Conservation (phyloP, 1,140 invertebrate species). For the Leptinotarsa undecemlineata region DNA sequence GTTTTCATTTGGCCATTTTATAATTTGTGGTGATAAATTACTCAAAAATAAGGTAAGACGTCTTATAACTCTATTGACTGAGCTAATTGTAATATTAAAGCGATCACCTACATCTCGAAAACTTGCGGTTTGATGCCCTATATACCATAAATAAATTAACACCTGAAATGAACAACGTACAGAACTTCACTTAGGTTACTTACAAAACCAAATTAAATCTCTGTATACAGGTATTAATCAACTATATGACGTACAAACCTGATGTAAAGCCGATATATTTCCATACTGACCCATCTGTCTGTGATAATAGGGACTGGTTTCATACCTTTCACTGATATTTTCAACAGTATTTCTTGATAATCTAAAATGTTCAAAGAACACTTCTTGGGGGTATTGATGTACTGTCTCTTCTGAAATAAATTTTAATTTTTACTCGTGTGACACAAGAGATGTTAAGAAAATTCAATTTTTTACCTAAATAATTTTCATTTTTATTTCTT, state of each 20-base stretch:
- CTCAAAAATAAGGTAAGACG: background rate
- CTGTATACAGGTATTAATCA: background rate
- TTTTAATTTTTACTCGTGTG: background rate
- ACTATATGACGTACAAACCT: background rate
- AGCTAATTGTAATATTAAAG: slow-evolving; percentile 11
- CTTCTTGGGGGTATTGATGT: background rate
- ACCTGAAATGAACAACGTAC: background rate
- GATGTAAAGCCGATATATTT: background rate
- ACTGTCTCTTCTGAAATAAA: slow-evolving; percentile 13
- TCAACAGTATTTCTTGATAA: slow-evolving; percentile 5
- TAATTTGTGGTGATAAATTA: background rate
- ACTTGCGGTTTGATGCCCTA: background rate
- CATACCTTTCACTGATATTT: slow-evolving; percentile 1
- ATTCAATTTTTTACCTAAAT: background rate
- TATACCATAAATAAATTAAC: background rate
- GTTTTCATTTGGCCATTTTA: background rate
- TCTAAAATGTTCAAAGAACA: slow-evolving; percentile 13
- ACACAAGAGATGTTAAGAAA: no score
- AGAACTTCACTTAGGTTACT: background rate
- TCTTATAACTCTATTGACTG: slow-evolving; percentile 5
- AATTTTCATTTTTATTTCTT: slow-evolving; percentile 14
- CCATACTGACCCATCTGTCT: slow-evolving; percentile 7
- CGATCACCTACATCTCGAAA: background rate
- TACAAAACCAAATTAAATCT: background rate
- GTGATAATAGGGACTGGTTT: background rate